phyloP scores from a whole-genome alignment of 2,888 invertebrate species.

The Drosophila buzzatii region DNA sequence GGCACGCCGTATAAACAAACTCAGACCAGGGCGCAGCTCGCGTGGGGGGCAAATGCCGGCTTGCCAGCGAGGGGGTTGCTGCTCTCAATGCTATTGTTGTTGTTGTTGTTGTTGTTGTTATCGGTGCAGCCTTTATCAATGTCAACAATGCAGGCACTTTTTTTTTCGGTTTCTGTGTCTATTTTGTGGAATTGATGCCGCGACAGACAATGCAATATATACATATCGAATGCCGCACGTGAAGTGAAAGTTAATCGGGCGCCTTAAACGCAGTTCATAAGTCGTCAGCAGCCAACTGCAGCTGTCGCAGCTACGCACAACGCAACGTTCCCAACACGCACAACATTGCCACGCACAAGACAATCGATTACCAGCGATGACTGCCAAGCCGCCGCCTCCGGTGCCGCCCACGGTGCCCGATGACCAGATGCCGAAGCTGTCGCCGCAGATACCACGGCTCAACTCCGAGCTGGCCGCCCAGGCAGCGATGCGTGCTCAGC shows the following conservation, averaged over 20 bases:
- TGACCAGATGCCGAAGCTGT: constrained; percentile 76
- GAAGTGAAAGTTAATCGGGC: constrained; percentile 38
- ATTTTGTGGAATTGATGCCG: constrained; percentile 22
- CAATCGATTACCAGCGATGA: constrained; percentile 52
- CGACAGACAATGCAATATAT: constrained; percentile 40
- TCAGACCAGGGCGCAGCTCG: constrained; percentile 41
- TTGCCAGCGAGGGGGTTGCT: background rate
- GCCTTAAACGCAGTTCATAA: background rate
- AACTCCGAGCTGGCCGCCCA: constrained; percentile 85
- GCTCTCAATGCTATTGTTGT: background rate
- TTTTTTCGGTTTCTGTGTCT: background rate
- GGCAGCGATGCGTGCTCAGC: constrained; percentile 84
- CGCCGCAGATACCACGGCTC: constrained; percentile 84
- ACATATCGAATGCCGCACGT: constrained; percentile 53
- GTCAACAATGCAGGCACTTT: constrained; percentile 63
- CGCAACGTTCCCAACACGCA: constrained; percentile 12
- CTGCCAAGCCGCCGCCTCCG: constrained; percentile 74
- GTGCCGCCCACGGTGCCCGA: constrained; percentile 63
- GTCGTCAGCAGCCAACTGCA: constrained; percentile 6
- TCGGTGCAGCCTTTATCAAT: constrained; percentile 53
- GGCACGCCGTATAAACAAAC: constrained; percentile 78
- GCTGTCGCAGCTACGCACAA: constrained; percentile 18
- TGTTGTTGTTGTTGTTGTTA: constrained; percentile 1
- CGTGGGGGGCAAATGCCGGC: constrained; percentile 8
- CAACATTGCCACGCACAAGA: constrained; percentile 47